Base-by-base conservation (phyloP, 2,113 vertebrate genomes). In the Ondatra zibethicus region DNA sequence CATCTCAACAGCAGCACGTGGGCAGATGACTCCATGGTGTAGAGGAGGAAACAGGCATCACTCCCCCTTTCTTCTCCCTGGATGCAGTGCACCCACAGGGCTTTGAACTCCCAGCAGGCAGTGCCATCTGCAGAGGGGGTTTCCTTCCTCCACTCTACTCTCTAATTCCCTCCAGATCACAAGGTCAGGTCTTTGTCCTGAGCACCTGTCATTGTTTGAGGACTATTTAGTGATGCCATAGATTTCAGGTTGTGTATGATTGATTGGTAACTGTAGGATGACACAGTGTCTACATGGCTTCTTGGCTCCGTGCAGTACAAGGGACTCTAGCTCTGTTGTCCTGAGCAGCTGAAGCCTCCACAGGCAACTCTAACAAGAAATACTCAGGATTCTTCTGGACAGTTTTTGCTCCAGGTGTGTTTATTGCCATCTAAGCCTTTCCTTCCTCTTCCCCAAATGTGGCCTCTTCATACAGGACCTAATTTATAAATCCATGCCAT, bases 141-240 rank as follows among this genome's bases (percentile, higher is more conserved):
- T 3, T 50, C 45, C 42, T 50, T 47, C 13, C 50, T 29, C 17
- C 21, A 77, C 47, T 29, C 76, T 14, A 29, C 50, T 5, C 14
- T 80, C 7, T 36, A 81, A n/a, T 82, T 25, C 89, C 21, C 19
- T 31, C 76, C 45, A 50, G 45, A 33, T 31, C 76, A 78, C 76
- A 78, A 50, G 21, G 47, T 31, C 45, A 31, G 27, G 23, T 12
- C 42, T 21, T n/a, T 73, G 39, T 6, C 17, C 36, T 1, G 3
- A n/a, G 52, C 14, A 17, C 33, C 50, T 19, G 14, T 61, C 68
- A 58, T 45, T n/a, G 27, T 25, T 66, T 63, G 72, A 6, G 42
- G 52, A 17, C 50, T 8, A 33, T 78, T 50, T 45, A 16, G 17
- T 3, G 7, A 36, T 0, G 2, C 1, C 1, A 3, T 36, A 19